Conservation (phyloP, 1,140 invertebrate genomes). For the Papilio glaucus region DNA sequence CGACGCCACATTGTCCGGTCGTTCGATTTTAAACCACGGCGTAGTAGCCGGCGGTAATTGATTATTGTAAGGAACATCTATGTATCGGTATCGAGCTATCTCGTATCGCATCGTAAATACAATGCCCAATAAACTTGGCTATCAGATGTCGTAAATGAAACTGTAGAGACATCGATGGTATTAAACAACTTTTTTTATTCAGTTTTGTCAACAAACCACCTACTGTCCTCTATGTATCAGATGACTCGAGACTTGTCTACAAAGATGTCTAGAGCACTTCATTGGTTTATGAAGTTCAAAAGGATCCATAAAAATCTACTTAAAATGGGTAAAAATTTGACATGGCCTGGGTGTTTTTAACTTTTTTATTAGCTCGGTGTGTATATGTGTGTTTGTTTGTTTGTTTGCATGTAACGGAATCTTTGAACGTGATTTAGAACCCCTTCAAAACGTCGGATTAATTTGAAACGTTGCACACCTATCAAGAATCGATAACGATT, state of each 20-base stretch:
- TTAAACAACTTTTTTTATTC: slow-evolving; percentile 19
- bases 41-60: slow-evolving; percentile 53
- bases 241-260: background rate
- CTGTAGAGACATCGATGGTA: slow-evolving; percentile 49
- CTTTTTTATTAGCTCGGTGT: too few species aligned
- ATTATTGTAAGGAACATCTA: slow-evolving; percentile 56
- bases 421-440: too few species aligned
- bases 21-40: slow-evolving; percentile 1
- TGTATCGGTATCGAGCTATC: slow-evolving; percentile 67
- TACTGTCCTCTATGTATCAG: slow-evolving; percentile 10
- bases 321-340: too few species aligned
- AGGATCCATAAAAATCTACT: too few species aligned
- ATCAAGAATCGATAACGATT: too few species aligned
- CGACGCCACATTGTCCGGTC: slow-evolving; percentile 32
- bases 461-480: too few species aligned
- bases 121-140: slow-evolving; percentile 79
- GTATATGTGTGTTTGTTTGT: too few species aligned
- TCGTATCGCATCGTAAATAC: slow-evolving; percentile 57
- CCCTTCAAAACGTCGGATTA: too few species aligned
- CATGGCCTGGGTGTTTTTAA: too few species aligned
- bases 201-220: slow-evolving; percentile 17
- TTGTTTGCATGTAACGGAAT: too few species aligned
- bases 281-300: background rate
- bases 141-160: slow-evolving; percentile 78
- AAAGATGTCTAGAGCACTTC: background rate